Conservation (phyloP, 2,888 invertebrate species). For the Sialis lutaria region DNA sequence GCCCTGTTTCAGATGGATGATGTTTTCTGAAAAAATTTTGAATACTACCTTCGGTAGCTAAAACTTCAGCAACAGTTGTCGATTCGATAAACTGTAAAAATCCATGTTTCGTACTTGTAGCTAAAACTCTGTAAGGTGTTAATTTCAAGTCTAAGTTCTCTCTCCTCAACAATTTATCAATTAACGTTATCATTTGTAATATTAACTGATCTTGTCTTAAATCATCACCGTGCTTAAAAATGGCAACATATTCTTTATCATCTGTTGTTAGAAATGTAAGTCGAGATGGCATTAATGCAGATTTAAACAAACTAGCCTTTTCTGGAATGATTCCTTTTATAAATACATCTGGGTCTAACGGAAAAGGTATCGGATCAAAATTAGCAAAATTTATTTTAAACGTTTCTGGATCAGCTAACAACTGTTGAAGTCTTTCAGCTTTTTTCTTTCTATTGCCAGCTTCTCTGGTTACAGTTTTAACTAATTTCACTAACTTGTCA, state of each 20-base stretch:
- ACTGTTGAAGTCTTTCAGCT: conserved; percentile 70
- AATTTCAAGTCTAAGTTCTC: conserved; percentile 94
- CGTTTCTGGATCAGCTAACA: conserved; percentile 63
- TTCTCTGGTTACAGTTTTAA: conserved; percentile 77
- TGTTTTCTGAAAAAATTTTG: conserved; percentile 84
- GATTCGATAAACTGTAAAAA: conserved; percentile 94
- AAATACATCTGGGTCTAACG: conserved; percentile 79
- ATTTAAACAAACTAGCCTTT: conserved; percentile 88
- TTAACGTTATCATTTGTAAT: conserved; percentile 92
- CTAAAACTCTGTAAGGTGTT: conserved; percentile 88
- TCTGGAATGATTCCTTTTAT: conserved; percentile 79
- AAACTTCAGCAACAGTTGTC: conserved; percentile 78
- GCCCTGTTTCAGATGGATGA: conserved; percentile 72
- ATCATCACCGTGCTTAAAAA: conserved; percentile 97
- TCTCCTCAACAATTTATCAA: conserved; percentile 85
- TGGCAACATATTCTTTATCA: conserved; percentile 77
- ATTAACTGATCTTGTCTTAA: conserved; percentile 94
- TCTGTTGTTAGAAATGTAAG: conserved; percentile 74
- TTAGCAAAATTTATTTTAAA: conserved; percentile 75
- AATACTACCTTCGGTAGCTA: conserved; percentile 74
- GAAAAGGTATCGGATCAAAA: conserved; percentile 87
- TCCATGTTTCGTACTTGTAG: conserved; percentile 90
- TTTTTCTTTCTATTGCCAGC: conserved; percentile 85
- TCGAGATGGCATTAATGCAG: conserved; percentile 87
- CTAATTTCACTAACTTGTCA: conserved; percentile 72